Evolutionary conservation across 2,888 invertebrate species (phyloP).

Genomic region (Drosophila stalkeri): DNA sequence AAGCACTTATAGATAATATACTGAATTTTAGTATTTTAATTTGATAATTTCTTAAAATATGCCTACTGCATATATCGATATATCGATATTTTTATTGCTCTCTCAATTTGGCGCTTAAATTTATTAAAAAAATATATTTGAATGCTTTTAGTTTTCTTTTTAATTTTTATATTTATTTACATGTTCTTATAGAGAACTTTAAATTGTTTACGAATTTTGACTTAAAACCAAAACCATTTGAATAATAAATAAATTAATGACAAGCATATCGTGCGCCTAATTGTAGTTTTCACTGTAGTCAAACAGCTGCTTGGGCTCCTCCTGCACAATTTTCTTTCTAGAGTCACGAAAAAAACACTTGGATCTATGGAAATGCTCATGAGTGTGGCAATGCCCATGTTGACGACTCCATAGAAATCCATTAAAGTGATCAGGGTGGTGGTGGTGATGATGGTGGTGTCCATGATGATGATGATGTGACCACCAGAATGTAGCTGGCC

Average conservation of each 20-base stretch:
- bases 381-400: slow-evolving; percentile 11
- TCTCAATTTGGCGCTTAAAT: not conserved
- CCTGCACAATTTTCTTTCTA: not conserved
- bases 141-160: not conserved
- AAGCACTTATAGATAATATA: not conserved
- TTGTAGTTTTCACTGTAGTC: slow-evolving; percentile 36
- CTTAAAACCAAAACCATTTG: slow-evolving; percentile 18
- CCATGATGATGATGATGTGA: slow-evolving; percentile 18
- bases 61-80: slow-evolving; percentile 11
- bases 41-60: not conserved
- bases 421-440: not conserved
- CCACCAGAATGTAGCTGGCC: not conserved
- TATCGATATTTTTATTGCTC: slow-evolving; percentile 18
- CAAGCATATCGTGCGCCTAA: slow-evolving; percentile 23
- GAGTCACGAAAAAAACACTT: slow-evolving; percentile 21
- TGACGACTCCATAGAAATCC: slow-evolving; percentile 6
- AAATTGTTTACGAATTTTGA: not conserved
- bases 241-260: slow-evolving; percentile 32
- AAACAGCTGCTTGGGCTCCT: slow-evolving; percentile 10
- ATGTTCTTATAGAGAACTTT: not conserved
- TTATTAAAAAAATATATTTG: not conserved
- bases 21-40: slow-evolving; percentile 1
- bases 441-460: not conserved
- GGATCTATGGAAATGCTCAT: not conserved
- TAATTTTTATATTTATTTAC: not conserved